Percentiles rank a stretch among this genome's conserved stretches.
phyloP scores from a whole-genome alignment of 2,797 vertebrate species.

The Uromys caudimaculatus region DNA sequence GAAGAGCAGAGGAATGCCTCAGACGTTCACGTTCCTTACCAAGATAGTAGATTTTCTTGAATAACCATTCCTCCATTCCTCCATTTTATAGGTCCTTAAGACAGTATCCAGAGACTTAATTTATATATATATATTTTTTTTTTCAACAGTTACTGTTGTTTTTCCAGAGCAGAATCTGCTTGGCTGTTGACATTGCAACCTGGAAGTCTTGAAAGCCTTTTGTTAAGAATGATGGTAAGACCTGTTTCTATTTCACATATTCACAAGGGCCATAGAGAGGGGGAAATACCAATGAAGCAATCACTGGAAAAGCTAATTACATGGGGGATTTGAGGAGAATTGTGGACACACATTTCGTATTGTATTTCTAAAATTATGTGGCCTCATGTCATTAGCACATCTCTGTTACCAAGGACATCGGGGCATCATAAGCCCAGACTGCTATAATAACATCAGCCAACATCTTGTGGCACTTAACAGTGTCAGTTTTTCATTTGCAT shows the following conservation, averaged over 20 bases:
- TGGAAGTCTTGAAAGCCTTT: background rate
- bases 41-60: background rate
- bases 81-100: background rate
- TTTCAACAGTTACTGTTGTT: constrained; percentile 40
- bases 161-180: background rate
- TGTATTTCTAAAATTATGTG: constrained; percentile 66
- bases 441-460: constrained; percentile 59
- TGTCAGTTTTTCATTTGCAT: constrained; percentile 73
- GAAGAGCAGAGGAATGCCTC: background rate
- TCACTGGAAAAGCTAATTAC: constrained; percentile 43
- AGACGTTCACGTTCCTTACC: background rate
- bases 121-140: background rate
- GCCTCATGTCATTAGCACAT: constrained; percentile 68
- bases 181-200: background rate
- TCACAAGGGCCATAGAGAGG: background rate
- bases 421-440: constrained; percentile 62
- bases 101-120: constrained; percentile 29
- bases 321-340: background rate
- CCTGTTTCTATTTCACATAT: constrained; percentile 31
- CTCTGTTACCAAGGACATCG: constrained; percentile 57
- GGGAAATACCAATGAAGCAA: background rate
- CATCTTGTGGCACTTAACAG: constrained; percentile 66
- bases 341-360: constrained; percentile 21
- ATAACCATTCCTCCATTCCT: background rate
- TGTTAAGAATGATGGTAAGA: constrained; percentile 24